phyloP scores from a whole-genome alignment of 2,888 invertebrate species.

The Cerastoderma edule region DNA sequence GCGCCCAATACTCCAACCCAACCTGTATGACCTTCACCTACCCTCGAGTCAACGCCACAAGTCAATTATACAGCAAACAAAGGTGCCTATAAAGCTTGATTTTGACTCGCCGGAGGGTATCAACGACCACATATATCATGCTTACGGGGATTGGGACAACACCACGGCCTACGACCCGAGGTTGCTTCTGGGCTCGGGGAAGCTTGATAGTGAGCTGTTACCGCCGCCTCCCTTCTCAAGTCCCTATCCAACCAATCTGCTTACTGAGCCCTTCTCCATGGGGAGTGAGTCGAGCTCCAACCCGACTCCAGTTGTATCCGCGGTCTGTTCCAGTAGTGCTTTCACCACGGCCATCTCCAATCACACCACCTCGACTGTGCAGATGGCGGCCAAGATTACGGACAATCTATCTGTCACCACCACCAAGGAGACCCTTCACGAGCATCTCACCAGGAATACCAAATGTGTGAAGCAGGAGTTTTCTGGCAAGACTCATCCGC shows the following conservation, averaged over 20 bases:
- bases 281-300: slow-evolving; percentile 53
- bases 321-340: slow-evolving; percentile 69
- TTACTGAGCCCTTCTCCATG: slow-evolving; percentile 63
- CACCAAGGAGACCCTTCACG: slow-evolving; percentile 50
- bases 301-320: slow-evolving; percentile 54
- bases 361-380: slow-evolving; percentile 50
- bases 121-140: slow-evolving; percentile 81
- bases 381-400: slow-evolving; percentile 54
- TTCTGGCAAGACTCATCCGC: slow-evolving; percentile 48
- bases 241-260: slow-evolving; percentile 70
- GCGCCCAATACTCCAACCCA: slow-evolving; percentile 78
- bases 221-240: slow-evolving; percentile 76
- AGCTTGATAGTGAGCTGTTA: slow-evolving; percentile 75
- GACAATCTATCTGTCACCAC: slow-evolving; percentile 56
- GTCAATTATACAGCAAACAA: slow-evolving; percentile 67
- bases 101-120: slow-evolving; percentile 79
- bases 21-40: slow-evolving; percentile 81
- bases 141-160: slow-evolving; percentile 83
- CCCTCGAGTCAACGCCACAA: slow-evolving; percentile 55
- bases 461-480: slow-evolving; percentile 47
- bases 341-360: slow-evolving; percentile 66
- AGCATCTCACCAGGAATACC: slow-evolving; percentile 47
- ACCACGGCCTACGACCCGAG: slow-evolving; percentile 71
- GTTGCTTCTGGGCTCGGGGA: slow-evolving; percentile 71
- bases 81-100: slow-evolving; percentile 78